phyloP scores from a whole-genome alignment of 2,797 vertebrate genomes.

The Heteromormyrus szaboi region DNA sequence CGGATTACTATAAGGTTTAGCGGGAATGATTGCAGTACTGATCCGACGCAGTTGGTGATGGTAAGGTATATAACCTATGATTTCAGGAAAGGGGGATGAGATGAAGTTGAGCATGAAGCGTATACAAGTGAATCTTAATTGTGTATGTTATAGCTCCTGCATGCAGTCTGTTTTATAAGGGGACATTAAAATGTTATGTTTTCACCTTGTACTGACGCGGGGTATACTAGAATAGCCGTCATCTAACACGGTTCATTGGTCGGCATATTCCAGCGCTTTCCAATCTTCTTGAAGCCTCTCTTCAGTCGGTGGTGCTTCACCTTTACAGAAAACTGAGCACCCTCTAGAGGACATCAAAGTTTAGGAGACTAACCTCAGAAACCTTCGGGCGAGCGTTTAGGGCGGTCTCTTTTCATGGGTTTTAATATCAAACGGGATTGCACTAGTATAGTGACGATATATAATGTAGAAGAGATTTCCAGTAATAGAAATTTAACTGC shows the following conservation, averaged over 20 bases:
- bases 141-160: neutral
- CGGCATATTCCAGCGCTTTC: neutral
- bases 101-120: neutral
- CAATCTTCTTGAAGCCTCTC: no score
- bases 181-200: neutral
- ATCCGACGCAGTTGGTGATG: neutral
- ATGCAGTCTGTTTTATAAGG: neutral
- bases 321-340: neutral
- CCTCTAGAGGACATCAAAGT: conserved; percentile 5
- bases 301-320: neutral
- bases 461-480: neutral
- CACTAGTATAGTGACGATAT: neutral
- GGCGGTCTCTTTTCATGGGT: neutral
- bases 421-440: neutral
- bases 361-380: neutral
- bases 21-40: neutral
- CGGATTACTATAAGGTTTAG: neutral
- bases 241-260: neutral
- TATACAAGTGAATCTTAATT: neutral
- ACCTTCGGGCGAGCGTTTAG: neutral
- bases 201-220: neutral
- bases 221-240: neutral
- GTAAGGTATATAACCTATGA: neutral
- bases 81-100: neutral
- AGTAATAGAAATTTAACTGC: neutral